Evolutionary conservation across 2,113 vertebrate species (phyloP).

Genomic region (Bostrychus sinensis): DNA sequence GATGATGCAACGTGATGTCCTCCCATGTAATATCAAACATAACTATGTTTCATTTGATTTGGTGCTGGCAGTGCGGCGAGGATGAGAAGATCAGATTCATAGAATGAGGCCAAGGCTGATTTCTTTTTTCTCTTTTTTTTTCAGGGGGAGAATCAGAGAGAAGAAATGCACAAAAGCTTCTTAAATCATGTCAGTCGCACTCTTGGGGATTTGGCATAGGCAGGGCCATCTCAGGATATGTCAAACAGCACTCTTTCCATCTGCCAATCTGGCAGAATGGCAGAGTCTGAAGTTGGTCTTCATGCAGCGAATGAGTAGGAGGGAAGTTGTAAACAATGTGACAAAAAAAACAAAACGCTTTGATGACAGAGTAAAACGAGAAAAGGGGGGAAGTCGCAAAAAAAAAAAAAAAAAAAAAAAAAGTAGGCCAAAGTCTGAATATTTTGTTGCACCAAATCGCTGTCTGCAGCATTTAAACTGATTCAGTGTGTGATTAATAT

Average conservation of each 20-base stretch:
- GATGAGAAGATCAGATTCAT: constrained; percentile 36
- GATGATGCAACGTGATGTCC: neutral
- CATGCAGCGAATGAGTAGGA: constrained; percentile 48
- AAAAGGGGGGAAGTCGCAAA: neutral
- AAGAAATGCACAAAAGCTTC: constrained; percentile 63
- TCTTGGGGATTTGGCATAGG: constrained; percentile 59
- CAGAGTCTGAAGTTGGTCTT: constrained; percentile 46
- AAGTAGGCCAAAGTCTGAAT: constrained; percentile 50
- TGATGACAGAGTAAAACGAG: constrained; percentile 37
- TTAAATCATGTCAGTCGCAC: constrained; percentile 69
- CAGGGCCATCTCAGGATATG: constrained; percentile 51
- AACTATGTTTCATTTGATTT: neutral
- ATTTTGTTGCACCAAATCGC: neutral
- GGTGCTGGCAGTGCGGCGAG: constrained; percentile 16
- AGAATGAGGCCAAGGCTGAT: constrained; percentile 55
- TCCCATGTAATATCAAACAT: neutral
- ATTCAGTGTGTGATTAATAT: constrained; percentile 45
- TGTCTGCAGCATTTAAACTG: constrained; percentile 40
- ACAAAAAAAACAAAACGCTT: constrained; percentile 50
- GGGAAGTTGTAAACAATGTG: constrained; percentile 60
- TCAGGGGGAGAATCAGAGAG: constrained; percentile 44
- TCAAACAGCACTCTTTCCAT: constrained; percentile 66
- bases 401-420: no score
- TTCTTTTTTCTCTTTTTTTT: neutral
- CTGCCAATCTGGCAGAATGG: constrained; percentile 51